Evolutionary conservation across 2,113 vertebrate species (phyloP), one percentile per base, ranked within the genome.

Genomic region (Platanista minor): DNA sequence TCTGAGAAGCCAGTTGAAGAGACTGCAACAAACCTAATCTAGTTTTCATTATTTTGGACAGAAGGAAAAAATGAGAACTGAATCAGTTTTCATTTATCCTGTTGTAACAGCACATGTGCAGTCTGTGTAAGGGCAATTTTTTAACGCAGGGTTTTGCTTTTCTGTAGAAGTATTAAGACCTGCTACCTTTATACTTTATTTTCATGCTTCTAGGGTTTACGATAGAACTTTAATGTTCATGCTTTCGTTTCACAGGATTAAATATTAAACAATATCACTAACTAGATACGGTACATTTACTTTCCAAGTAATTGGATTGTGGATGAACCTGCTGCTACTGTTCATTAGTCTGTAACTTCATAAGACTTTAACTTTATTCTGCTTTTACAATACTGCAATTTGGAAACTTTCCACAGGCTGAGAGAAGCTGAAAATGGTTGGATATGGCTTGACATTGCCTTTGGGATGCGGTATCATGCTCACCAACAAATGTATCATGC

Each of bases 201-300:
- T 97, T 97, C 90, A 95, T 98, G 90, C 93, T 96, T 95, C 84
- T 96, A 82, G 69, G 46, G n/a, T 92, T 98, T 97, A 41, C 81
- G 96, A 77, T 69, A 78, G 90, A 97, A 91, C 91, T 93, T 96
- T 95, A 94, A 97, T 95, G 82, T 85, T 64, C n/a, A 1, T 84
- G 59, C 94, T 96, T 97, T 96, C 52, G 84, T 95, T 97, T 97
- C 80, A 88, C 39, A 74, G 93, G 64, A 98, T 97, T 98, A 98
- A 98, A 97, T 97, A 98, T 97, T 98, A 98, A 98, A 98, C 97
- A 98, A 96, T 97, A 98, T 94, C 89, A 95, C 97, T 97, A 97
- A 97, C 95, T 95, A 97, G 97, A 97, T 96, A 97, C 92, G 97
- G 90, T 97, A 97, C 97, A 98, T 98, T 98, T 98, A 96, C 93